These are phyloP conservation scores for Paradoxurus hermaphroditus DNA, from an alignment of 2,113 vertebrate species.

Conservation along the genomic window DNA sequence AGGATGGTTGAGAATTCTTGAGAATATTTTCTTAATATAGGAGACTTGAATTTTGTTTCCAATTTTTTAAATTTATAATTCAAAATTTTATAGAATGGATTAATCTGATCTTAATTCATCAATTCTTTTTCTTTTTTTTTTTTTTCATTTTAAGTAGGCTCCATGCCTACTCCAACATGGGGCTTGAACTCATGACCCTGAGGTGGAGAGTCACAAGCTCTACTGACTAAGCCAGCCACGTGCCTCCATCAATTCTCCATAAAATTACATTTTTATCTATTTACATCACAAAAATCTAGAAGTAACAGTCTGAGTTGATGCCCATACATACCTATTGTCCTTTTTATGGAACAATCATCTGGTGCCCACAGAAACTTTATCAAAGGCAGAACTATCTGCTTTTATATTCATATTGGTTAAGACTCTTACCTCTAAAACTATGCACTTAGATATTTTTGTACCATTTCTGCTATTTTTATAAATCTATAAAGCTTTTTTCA, in stretches of 20 bases:
- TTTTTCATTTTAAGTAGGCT: too few relatives aligned
- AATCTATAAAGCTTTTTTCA: neutral
- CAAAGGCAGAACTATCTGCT: neutral
- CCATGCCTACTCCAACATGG: too few relatives aligned
- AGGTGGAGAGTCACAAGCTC: too few relatives aligned
- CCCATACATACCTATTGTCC: neutral
- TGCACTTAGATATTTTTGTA: neutral
- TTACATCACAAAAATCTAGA: neutral
- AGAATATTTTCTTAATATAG: neutral
- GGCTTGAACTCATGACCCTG: too few relatives aligned
- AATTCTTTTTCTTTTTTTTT: neutral
- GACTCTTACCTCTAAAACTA: neutral
- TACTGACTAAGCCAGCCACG: too few relatives aligned
- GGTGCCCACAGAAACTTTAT: neutral
- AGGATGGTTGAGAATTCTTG: neutral
- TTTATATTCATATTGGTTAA: neutral
- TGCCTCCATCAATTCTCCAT: neutral
- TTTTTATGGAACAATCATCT: neutral
- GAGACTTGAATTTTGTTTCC: neutral
- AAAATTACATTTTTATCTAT: conserved; percentile 4
- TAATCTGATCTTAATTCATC: neutral
- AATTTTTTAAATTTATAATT: neutral
- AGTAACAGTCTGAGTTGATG: neutral
- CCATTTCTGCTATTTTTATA: neutral
- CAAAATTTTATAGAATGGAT: neutral